Percentiles rank a stretch among this genome's conserved stretches.
Conservation (phyloP, 2,113 vertebrate species). For the Salvelinus sp. region DNA sequence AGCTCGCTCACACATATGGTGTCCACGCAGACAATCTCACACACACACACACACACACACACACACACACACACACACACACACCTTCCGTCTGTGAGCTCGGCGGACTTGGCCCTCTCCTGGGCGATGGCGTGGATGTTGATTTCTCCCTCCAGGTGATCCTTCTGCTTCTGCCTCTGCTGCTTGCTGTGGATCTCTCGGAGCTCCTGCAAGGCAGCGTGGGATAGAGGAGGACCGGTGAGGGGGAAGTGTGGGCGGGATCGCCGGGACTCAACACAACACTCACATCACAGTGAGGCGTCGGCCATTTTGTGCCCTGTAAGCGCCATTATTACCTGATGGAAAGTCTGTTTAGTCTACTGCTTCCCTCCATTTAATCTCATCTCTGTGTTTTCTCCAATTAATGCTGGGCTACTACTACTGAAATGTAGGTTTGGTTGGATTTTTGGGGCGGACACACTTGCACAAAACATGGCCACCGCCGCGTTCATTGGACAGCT, state of each 20-base stretch:
- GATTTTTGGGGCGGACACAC: neutral
- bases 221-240: conserved; percentile 59
- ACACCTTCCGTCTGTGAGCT: conserved; percentile 69
- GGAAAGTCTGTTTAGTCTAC: neutral
- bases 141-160: conserved; percentile 67
- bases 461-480: neutral
- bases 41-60: conserved; percentile 55
- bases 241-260: conserved; percentile 51
- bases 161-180: conserved; percentile 91
- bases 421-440: too few species aligned
- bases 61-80: neutral
- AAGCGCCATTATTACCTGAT: conserved; percentile 17
- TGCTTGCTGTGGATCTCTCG: conserved; percentile 92
- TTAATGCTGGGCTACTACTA: too few species aligned
- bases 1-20: too few species aligned
- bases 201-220: conserved; percentile 83
- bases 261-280: conserved; percentile 40
- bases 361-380: too few species aligned
- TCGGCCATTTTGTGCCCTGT: conserved; percentile 26
- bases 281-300: conserved; percentile 1
- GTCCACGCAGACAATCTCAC: too few species aligned
- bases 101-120: conserved; percentile 58
- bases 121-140: conserved; percentile 45
- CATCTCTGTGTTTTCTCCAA: too few species aligned
- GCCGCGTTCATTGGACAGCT: neutral